These are phyloP conservation scores for Rotaria sp. DNA, from an alignment of 2,888 invertebrate genomes.

Conservation along the genomic window DNA sequence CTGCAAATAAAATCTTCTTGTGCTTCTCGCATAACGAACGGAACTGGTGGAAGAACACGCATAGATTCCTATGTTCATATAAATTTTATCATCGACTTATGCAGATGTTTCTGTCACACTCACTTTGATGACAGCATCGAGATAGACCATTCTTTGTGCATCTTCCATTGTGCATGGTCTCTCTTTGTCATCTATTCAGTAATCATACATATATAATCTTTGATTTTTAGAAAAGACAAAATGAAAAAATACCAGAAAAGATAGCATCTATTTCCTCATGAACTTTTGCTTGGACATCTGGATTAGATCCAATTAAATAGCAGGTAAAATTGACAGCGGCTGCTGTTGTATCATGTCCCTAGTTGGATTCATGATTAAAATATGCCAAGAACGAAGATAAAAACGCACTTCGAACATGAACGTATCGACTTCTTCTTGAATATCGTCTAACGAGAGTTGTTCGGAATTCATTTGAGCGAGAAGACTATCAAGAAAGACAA, in stretches of 20 bases:
- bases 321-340: background rate
- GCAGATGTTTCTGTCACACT: too few relatives aligned
- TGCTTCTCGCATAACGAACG: background rate
- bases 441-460: background rate
- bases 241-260: slow-evolving; percentile 49
- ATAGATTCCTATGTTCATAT: slow-evolving; percentile 45
- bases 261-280: slow-evolving; percentile 47
- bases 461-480: background rate
- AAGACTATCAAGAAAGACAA: background rate
- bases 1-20: background rate
- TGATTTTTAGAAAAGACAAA: background rate
- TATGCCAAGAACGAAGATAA: background rate
- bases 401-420: background rate
- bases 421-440: slow-evolving; percentile 20
- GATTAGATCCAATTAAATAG: background rate
- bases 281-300: background rate
- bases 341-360: slow-evolving; percentile 26
- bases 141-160: background rate
- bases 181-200: background rate
- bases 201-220: background rate
- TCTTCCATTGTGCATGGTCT: slow-evolving; percentile 9
- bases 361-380: background rate
- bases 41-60: slow-evolving; percentile 43
- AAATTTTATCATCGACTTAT: background rate
- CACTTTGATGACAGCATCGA: slow-evolving; percentile 16